Percentiles rank a stretch among this genome's conserved stretches.
Conservation (phyloP, 2,888 invertebrate species). For the Philereme transversata region DNA sequence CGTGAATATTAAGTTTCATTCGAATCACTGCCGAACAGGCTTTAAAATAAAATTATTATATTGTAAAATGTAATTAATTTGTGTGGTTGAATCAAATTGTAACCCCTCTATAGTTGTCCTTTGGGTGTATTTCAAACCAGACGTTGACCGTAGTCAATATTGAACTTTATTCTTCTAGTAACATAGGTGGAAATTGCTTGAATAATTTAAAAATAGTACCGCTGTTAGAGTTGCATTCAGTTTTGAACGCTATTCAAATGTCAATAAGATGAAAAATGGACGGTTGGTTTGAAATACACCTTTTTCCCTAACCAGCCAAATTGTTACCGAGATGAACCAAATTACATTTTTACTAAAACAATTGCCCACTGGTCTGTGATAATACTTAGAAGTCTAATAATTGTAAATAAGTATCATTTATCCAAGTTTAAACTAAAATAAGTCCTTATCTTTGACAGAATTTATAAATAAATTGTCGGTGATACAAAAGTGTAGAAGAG, state of each 20-base stretch:
- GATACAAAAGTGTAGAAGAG: constrained; percentile 18
- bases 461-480: constrained; percentile 19
- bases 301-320: constrained; percentile 61
- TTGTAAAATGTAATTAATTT: constrained; percentile 10
- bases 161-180: background rate
- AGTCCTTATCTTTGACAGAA: constrained; percentile 14
- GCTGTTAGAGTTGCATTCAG: no score
- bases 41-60: constrained; percentile 22
- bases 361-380: constrained; percentile 62
- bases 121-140: constrained; percentile 12
- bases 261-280: no score
- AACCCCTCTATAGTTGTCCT: constrained; percentile 19
- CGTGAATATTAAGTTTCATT: constrained; percentile 3
- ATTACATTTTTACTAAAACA: constrained; percentile 23
- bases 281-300: background rate
- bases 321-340: constrained; percentile 49
- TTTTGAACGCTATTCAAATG: no score
- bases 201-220: no score
- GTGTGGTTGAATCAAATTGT: constrained; percentile 33
- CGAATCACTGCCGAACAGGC: constrained; percentile 31
- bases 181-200: no score
- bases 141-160: background rate
- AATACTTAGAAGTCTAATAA: constrained; percentile 44
- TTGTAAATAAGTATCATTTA: constrained; percentile 26
- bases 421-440: constrained; percentile 27